A percentile compares a stretch with the other conserved stretches of the same genome.
Evolutionary conservation across 2,113 vertebrate species (phyloP).

Genomic region (Myiozetetes cayanensis): DNA sequence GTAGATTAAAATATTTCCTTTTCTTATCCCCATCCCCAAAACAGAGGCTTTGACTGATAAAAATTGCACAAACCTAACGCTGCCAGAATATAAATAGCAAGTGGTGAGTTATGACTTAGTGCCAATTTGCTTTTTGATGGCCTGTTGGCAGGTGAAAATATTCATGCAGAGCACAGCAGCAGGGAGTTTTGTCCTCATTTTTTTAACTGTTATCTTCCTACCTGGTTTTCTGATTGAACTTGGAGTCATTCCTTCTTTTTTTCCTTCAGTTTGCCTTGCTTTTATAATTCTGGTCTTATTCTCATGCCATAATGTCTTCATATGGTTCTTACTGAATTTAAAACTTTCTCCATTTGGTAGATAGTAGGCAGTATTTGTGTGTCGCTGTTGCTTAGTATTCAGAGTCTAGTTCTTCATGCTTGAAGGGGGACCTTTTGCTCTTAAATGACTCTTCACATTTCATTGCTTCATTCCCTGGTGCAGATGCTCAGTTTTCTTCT

Average conservation of each 20-base stretch:
- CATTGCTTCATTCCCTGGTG: not conserved
- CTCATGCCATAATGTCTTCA: not conserved
- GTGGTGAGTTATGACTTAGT: slow-evolving; percentile 14
- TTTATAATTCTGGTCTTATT: not conserved
- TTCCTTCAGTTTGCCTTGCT: not conserved
- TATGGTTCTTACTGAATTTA: not conserved
- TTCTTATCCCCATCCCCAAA: not conserved
- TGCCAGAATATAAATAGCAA: slow-evolving; percentile 53
- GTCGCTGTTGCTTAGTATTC: not conserved
- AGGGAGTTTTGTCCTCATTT: not conserved
- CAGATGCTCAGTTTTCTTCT: not conserved
- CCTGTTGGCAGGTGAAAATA: slow-evolving; percentile 20
- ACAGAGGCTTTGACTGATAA: slow-evolving; percentile 2
- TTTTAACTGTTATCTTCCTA: not conserved
- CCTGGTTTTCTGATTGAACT: not conserved
- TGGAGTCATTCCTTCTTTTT: not conserved
- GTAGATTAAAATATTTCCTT: not conserved
- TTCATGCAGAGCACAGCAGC: not conserved
- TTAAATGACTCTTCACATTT: not conserved
- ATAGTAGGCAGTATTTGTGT: not conserved
- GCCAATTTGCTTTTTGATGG: slow-evolving; percentile 33
- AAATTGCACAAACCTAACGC: not conserved
- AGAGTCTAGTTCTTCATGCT: not conserved
- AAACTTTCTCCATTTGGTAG: not conserved
- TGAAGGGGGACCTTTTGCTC: not conserved